Conservation (phyloP, 2,888 invertebrate genomes). For the Aphodius sticticus region DNA sequence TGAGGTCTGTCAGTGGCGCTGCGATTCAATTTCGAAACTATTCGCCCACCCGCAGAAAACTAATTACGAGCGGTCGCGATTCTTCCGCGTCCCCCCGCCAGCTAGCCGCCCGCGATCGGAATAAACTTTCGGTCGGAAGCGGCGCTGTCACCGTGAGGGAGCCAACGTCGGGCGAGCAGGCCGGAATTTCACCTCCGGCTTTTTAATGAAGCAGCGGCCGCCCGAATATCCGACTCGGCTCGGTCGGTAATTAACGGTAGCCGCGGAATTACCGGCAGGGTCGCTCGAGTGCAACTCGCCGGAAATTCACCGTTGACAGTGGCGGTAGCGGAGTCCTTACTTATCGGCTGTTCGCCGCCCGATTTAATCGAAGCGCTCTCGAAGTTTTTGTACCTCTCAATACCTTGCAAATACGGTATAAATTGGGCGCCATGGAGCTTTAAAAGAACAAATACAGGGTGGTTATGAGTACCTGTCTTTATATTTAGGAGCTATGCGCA, state of each 20-base stretch:
- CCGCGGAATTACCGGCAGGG: slow-evolving; percentile 36
- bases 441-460: not conserved
- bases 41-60: slow-evolving; percentile 31
- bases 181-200: slow-evolving; percentile 13
- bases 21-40: slow-evolving; percentile 35
- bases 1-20: slow-evolving; percentile 17
- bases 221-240: slow-evolving; percentile 7
- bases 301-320: slow-evolving; percentile 4
- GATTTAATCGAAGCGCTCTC: not conserved
- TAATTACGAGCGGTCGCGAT: slow-evolving; percentile 34
- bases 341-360: not conserved
- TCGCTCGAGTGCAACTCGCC: not conserved
- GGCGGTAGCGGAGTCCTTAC: not conserved
- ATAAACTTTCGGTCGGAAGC: slow-evolving; percentile 7
- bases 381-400: not conserved
- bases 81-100: slow-evolving; percentile 8
- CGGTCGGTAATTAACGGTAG: slow-evolving; percentile 40
- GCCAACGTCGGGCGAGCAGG: not conserved
- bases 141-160: slow-evolving; percentile 8
- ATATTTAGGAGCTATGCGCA: not conserved
- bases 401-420: not conserved
- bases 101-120: slow-evolving; percentile 15
- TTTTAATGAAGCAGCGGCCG: slow-evolving; percentile 9
- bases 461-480: not conserved
- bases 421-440: not conserved